phyloP scores from a whole-genome alignment of 2,113 vertebrate species.

The Diglossa brunneiventris region DNA sequence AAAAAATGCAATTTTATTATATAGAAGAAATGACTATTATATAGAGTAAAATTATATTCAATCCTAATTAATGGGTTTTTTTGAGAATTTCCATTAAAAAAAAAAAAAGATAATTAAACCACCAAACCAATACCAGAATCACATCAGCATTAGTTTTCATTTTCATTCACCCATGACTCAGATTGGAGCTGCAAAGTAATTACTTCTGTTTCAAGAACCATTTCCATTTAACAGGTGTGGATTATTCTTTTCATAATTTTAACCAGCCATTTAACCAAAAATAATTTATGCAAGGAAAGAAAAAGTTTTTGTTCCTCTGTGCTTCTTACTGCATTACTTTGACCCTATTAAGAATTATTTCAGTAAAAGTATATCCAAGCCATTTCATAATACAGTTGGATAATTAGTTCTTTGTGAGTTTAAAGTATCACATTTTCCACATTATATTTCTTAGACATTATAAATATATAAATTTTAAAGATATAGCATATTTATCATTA shows the following conservation, averaged over 20 bases:
- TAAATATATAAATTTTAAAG: background rate
- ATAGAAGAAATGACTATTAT: background rate
- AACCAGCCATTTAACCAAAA: background rate
- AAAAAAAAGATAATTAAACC: background rate
- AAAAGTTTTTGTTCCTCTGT: background rate
- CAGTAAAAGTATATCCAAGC: background rate
- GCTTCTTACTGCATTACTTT: background rate
- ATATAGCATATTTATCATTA: background rate
- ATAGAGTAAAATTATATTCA: background rate
- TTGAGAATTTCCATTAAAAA: fast-evolving
- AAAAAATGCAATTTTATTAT: background rate
- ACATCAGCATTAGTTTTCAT: background rate
- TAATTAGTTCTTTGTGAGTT: background rate
- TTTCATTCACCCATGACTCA: background rate
- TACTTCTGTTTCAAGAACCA: background rate
- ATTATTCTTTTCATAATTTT: background rate
- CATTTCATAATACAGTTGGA: background rate
- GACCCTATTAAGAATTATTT: background rate
- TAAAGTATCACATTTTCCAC: background rate
- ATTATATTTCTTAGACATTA: background rate
- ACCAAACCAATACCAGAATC: background rate
- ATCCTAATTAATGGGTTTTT: background rate
- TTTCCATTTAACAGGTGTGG: background rate
- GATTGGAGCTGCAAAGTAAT: background rate
- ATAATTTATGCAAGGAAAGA: background rate